These are phyloP conservation scores for Gadopsis bispinosus DNA, from an alignment of 2,797 vertebrate genomes.

Conservation along the genomic window DNA sequence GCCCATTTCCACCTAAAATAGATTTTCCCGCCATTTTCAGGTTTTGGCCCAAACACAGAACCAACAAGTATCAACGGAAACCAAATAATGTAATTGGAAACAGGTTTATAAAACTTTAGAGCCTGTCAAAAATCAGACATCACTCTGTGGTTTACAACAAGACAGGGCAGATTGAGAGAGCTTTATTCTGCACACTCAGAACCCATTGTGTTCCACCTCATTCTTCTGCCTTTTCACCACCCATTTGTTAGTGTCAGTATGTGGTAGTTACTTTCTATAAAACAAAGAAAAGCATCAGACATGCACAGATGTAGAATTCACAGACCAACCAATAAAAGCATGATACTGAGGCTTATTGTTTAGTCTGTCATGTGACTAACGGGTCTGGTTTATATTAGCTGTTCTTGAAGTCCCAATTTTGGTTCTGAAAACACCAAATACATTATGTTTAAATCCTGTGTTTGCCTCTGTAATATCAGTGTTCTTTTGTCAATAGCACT, in stretches of 20 bases:
- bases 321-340: constrained; percentile 1
- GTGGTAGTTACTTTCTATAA: constrained; percentile 3
- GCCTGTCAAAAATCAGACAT: constrained; percentile 17
- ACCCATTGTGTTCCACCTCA: background rate
- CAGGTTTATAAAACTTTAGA: background rate
- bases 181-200: background rate
- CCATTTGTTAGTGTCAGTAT: constrained; percentile 5
- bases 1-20: background rate
- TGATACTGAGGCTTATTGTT: constrained; percentile 1
- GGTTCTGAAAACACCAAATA: background rate
- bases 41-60: background rate
- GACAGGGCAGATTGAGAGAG: constrained; percentile 6
- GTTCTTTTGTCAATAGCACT: background rate
- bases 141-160: constrained; percentile 23
- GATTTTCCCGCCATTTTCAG: background rate
- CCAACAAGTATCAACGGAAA: constrained; percentile 8
- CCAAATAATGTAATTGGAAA: background rate
- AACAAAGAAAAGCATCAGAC: constrained; percentile 9
- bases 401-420: background rate
- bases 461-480: background rate
- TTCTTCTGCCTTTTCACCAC: background rate
- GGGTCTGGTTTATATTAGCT: constrained; percentile 19
- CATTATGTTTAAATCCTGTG: background rate
- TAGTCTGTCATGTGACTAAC: background rate
- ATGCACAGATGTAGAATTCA: constrained; percentile 8